phyloP scores from a whole-genome alignment of 2,888 invertebrate genomes.

The Lacanobia wlatinum region DNA sequence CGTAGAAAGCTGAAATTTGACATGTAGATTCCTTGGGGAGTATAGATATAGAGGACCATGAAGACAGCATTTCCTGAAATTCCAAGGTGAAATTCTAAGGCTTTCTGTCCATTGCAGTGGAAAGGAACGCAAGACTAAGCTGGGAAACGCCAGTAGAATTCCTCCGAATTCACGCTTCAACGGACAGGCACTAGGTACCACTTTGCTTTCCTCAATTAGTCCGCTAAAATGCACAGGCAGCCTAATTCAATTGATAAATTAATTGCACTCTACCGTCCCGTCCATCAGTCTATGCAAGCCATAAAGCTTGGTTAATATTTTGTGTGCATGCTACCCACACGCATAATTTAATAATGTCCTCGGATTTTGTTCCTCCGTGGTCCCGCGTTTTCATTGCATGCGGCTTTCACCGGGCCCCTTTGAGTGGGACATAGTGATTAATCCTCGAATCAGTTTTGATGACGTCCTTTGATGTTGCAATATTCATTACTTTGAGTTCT shows the following conservation, averaged over 20 bases:
- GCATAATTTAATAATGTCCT: neutral
- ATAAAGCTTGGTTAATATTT: neutral
- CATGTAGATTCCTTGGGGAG: too few relatives aligned
- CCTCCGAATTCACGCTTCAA: neutral
- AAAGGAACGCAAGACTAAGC: neutral
- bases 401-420: neutral
- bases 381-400: neutral
- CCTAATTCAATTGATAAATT: too few relatives aligned
- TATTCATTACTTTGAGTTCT: neutral
- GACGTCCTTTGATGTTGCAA: neutral
- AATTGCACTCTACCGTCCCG: too few relatives aligned
- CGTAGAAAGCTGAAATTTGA: too few relatives aligned
- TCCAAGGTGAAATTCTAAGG: neutral
- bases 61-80: too few relatives aligned
- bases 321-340: neutral
- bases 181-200: neutral
- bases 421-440: too few relatives aligned
- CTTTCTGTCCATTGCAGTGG: neutral
- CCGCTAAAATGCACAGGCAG: neutral
- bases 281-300: too few relatives aligned
- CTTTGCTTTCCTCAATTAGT: neutral
- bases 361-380: neutral
- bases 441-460: slow-evolving; percentile 7
- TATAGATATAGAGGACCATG: too few relatives aligned
- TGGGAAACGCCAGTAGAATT: neutral